Evolutionary conservation across 1,140 invertebrate genomes (phyloP).

Genomic region (Oncopodura yosiiana): DNA sequence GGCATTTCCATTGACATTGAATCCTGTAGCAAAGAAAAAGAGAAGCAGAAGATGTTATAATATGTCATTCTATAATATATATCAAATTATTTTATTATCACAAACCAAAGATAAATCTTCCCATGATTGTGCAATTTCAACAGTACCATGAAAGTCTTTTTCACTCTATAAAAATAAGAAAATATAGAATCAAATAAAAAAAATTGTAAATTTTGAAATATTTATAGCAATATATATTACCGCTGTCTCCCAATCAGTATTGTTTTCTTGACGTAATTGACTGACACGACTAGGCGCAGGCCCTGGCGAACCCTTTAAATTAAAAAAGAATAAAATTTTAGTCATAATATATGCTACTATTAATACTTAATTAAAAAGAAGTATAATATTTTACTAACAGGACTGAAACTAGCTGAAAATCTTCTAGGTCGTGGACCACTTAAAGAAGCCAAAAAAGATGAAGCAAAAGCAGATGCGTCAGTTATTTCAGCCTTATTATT

Average conservation of each 20-base stretch:
- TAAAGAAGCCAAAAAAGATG: constrained; percentile 27
- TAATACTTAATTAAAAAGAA: not conserved
- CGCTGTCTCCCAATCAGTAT: constrained; percentile 32
- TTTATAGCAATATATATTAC: too few species aligned
- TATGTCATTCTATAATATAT: not conserved
- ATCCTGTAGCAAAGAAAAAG: constrained; percentile 19
- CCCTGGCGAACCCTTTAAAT: constrained; percentile 28
- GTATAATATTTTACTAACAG: constrained; percentile 12
- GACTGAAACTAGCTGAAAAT: constrained; percentile 35
- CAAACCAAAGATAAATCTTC: constrained; percentile 34
- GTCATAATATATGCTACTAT: not conserved
- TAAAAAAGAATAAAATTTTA: not conserved
- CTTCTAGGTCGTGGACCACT: constrained; percentile 27
- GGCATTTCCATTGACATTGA: constrained; percentile 33
- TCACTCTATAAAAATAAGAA: too few species aligned
- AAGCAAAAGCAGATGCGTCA: constrained; percentile 17
- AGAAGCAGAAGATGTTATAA: not conserved
- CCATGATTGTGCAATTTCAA: constrained; percentile 34
- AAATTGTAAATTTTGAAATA: too few species aligned
- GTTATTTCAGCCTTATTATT: constrained; percentile 8
- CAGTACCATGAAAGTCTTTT: constrained; percentile 34
- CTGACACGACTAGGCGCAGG: constrained; percentile 33
- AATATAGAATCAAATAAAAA: too few species aligned
- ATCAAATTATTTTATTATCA: not conserved
- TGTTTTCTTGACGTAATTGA: constrained; percentile 31